These are phyloP conservation scores for Allophyes oxyacanthae DNA, from an alignment of 2,888 invertebrate genomes.

Conservation along the genomic window DNA sequence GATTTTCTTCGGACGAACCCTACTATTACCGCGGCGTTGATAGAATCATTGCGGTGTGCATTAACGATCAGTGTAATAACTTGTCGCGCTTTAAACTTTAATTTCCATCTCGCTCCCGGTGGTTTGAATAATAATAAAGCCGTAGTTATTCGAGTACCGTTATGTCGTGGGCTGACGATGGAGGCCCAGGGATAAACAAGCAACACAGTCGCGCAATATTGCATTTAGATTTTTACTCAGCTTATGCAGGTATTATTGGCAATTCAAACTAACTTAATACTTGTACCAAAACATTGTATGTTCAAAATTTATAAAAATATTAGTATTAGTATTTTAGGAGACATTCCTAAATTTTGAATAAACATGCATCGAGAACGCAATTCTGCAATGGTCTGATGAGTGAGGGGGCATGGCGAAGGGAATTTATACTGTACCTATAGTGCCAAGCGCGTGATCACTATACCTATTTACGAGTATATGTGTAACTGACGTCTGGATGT, in stretches of 20 bases:
- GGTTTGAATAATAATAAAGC: constrained; percentile 48
- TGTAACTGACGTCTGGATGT: constrained; percentile 59
- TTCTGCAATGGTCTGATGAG: constrained; percentile 39
- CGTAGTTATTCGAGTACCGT: constrained; percentile 40
- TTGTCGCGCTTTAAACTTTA: constrained; percentile 50
- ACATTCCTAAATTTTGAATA: no score
- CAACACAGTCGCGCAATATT: constrained; percentile 4
- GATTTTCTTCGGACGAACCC: constrained; percentile 27
- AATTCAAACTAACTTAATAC: neutral
- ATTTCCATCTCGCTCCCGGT: constrained; percentile 44
- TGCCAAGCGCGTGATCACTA: constrained; percentile 69
- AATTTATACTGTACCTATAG: constrained; percentile 39
- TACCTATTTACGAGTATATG: constrained; percentile 64
- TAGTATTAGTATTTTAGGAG: no score
- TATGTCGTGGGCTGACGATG: constrained; percentile 32
- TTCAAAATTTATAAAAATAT: no score
- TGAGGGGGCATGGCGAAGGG: constrained; percentile 47
- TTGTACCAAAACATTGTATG: neutral
- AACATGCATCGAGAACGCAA: neutral
- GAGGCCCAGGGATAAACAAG: constrained; percentile 30
- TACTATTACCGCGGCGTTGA: constrained; percentile 38
- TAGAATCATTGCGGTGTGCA: constrained; percentile 45
- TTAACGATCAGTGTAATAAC: constrained; percentile 39
- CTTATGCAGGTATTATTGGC: neutral
- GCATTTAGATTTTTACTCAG: constrained; percentile 8